Conservation (phyloP, 2,113 vertebrate genomes). For the Brienomyrus longianalis region DNA sequence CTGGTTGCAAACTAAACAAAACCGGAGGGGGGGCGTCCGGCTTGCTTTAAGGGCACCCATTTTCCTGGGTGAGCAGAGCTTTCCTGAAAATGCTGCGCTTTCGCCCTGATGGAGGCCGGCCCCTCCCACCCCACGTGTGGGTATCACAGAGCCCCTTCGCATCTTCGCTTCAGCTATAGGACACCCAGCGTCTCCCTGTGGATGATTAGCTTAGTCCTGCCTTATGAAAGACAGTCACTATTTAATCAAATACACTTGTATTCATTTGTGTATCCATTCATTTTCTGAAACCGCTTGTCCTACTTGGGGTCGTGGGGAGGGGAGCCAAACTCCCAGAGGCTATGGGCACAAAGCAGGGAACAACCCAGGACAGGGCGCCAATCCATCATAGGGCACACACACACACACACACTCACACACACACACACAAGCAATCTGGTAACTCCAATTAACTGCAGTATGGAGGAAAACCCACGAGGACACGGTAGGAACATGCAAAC, state of each 20-base stretch:
- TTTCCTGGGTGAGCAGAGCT: slow-evolving; percentile 43
- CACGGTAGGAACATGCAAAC: neutral
- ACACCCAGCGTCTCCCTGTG: slow-evolving; percentile 57
- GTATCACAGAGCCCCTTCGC: slow-evolving; percentile 41
- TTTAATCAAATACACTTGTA: neutral
- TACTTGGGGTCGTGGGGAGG: neutral
- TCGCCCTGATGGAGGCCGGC: neutral
- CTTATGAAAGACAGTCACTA: slow-evolving; percentile 57
- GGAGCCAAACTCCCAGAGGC: neutral
- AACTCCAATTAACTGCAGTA: neutral
- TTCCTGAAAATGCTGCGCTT: slow-evolving; percentile 16
- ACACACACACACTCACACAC: too few species aligned
- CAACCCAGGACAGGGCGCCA: neutral
- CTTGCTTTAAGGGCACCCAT: slow-evolving; percentile 51
- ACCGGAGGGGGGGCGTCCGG: neutral
- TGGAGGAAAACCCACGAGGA: neutral
- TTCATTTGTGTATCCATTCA: neutral
- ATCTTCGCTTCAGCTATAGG: slow-evolving; percentile 46
- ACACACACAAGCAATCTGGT: too few species aligned
- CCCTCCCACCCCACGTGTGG: neutral
- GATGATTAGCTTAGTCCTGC: slow-evolving; percentile 53
- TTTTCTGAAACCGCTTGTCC: neutral
- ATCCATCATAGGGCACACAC: neutral
- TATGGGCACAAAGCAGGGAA: neutral
- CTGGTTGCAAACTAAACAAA: slow-evolving; percentile 29